These are phyloP conservation scores for Drosophila suzukii DNA, from an alignment of 1,140 invertebrate species.

Conservation along the genomic window DNA sequence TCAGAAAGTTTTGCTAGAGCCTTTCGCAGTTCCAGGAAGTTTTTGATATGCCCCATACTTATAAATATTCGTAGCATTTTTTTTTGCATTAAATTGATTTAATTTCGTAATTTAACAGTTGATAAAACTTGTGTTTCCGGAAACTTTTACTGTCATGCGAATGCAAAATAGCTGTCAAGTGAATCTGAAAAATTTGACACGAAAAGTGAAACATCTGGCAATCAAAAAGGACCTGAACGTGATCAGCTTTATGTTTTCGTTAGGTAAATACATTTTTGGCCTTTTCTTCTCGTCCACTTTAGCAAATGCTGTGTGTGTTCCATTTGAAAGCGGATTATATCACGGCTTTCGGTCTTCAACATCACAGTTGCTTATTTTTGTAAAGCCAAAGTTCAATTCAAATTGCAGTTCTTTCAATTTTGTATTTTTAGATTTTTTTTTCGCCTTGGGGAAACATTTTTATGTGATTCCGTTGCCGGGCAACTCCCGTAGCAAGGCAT, in stretches of 20 bases:
- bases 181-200: background rate
- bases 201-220: background rate
- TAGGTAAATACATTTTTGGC: background rate
- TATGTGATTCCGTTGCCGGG: constrained; percentile 28
- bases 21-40: constrained; percentile 12
- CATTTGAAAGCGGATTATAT: constrained; percentile 30
- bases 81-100: background rate
- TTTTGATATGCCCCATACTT: background rate
- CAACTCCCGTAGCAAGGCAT: constrained; percentile 14
- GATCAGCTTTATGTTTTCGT: constrained; percentile 6
- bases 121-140: background rate
- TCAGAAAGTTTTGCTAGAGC: constrained; percentile 7
- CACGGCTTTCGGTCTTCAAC: background rate
- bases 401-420: constrained; percentile 22
- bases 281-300: background rate
- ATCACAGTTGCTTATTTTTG: constrained; percentile 1
- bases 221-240: background rate
- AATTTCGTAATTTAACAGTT: background rate
- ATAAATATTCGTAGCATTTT: constrained; percentile 8
- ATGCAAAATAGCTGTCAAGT: background rate
- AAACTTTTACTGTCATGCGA: background rate
- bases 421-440: constrained; percentile 25
- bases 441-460: constrained; percentile 16
- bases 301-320: background rate
- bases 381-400: constrained; percentile 9